phyloP scores from a whole-genome alignment of 2,113 vertebrate species.

The Ceyx margarethae region DNA sequence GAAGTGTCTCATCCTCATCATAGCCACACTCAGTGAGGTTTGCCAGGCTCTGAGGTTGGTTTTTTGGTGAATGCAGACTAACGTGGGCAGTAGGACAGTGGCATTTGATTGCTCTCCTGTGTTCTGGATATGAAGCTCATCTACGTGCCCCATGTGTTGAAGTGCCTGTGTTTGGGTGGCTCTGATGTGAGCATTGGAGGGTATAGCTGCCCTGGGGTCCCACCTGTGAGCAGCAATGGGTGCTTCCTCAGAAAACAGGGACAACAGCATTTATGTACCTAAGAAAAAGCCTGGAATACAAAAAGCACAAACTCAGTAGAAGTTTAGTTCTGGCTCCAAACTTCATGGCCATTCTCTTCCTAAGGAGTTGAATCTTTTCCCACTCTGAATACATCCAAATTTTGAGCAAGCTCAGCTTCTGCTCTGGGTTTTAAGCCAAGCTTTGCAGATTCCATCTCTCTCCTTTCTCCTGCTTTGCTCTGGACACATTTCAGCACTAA shows the following conservation, averaged over 20 bases:
- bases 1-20: background rate
- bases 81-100: background rate
- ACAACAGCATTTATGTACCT: background rate
- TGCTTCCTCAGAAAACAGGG: background rate
- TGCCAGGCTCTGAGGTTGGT: background rate
- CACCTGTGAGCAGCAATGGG: background rate
- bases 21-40: background rate
- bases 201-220: background rate
- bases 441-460: background rate
- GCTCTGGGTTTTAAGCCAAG: constrained; percentile 2
- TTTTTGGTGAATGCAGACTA: background rate
- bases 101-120: background rate
- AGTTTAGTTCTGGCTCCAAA: background rate
- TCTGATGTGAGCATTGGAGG: background rate
- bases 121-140: background rate
- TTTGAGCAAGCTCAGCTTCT: background rate
- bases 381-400: background rate
- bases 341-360: background rate
- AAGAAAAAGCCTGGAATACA: background rate
- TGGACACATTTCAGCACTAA: background rate
- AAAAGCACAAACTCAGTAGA: background rate
- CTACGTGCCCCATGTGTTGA: background rate
- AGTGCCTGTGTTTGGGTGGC: background rate
- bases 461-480: background rate
- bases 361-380: background rate